A percentile compares a stretch with the other conserved stretches of the same genome.
These are phyloP conservation scores for Sphinx pinastri DNA, from an alignment of 2,888 invertebrate genomes.

Conservation along the genomic window DNA sequence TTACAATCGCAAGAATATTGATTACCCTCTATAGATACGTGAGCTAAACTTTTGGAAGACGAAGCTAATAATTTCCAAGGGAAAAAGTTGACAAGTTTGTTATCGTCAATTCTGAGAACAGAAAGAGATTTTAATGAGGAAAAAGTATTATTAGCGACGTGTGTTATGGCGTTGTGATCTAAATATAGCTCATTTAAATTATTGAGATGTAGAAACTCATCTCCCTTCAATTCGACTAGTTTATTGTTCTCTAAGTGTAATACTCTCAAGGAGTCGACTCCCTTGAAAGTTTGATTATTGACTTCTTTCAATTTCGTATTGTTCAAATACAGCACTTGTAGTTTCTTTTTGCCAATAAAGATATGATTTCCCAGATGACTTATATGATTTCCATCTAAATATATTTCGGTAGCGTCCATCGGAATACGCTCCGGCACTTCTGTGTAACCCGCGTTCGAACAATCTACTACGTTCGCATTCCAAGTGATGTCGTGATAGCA, in stretches of 20 bases:
- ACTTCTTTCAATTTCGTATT: slow-evolving; percentile 89
- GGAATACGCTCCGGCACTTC: slow-evolving; percentile 91
- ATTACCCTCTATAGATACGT: slow-evolving; percentile 90
- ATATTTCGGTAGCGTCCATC: slow-evolving; percentile 95
- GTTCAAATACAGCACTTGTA: slow-evolving; percentile 90
- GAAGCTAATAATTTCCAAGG: slow-evolving; percentile 88
- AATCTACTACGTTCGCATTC: slow-evolving; percentile 93
- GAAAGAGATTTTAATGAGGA: slow-evolving; percentile 88
- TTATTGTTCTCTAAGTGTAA: slow-evolving; percentile 91
- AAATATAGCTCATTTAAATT: slow-evolving; percentile 90
- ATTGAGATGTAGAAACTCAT: slow-evolving; percentile 90
- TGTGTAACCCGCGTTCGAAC: slow-evolving; percentile 89
- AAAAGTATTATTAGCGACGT: slow-evolving; percentile 91
- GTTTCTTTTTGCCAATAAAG: slow-evolving; percentile 93
- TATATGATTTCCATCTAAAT: slow-evolving; percentile 92
- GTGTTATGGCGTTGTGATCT: slow-evolving; percentile 89
- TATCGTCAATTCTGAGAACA: slow-evolving; percentile 89
- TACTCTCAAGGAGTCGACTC: slow-evolving; percentile 88
- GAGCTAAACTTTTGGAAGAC: slow-evolving; percentile 84
- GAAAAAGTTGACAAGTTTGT: slow-evolving; percentile 89
- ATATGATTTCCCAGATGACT: slow-evolving; percentile 91
- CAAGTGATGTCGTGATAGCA: slow-evolving; percentile 94
- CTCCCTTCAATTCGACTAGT: slow-evolving; percentile 88
- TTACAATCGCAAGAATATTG: slow-evolving; percentile 93
- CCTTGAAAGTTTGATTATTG: slow-evolving; percentile 92